phyloP scores from a whole-genome alignment of 2,888 invertebrate species.

The Yponomeuta plumbellus region DNA sequence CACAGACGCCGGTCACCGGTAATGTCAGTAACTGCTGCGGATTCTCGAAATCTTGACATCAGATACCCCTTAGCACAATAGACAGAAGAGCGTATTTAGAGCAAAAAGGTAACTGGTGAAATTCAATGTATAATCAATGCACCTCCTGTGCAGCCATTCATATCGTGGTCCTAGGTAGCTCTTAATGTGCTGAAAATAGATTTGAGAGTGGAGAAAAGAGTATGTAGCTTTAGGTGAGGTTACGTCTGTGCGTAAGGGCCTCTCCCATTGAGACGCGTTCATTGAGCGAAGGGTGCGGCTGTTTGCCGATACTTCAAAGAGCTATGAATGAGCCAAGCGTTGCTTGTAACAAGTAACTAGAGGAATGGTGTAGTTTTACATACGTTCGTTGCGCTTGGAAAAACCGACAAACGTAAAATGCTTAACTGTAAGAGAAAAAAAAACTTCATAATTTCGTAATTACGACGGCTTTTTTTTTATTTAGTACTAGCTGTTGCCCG shows the following conservation, averaged over 20 bases:
- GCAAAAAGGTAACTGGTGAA: too few relatives aligned
- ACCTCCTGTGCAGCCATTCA: not conserved
- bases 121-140: too few relatives aligned
- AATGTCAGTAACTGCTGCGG: not conserved
- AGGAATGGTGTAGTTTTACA: too few relatives aligned
- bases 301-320: conserved; percentile 30
- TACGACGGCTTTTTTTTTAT: too few relatives aligned
- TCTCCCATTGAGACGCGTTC: conserved; percentile 36
- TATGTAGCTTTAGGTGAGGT: not conserved
- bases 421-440: too few relatives aligned
- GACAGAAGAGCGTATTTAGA: too few relatives aligned
- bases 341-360: not conserved
- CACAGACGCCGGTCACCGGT: not conserved
- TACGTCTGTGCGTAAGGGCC: not conserved
- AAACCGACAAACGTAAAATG: too few relatives aligned
- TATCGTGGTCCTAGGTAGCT: not conserved
- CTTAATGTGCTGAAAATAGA: not conserved
- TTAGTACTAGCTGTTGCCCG: too few relatives aligned
- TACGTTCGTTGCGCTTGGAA: too few relatives aligned
- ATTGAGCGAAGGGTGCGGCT: conserved; percentile 36
- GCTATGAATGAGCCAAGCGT: conserved; percentile 38
- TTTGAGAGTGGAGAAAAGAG: not conserved
- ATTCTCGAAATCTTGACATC: not conserved
- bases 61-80: not conserved
- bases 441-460: too few relatives aligned